Evolutionary conservation across 2,888 invertebrate species (phyloP), one percentile per base, ranked within the genome.

Genomic region (Eulithis prunata): DNA sequence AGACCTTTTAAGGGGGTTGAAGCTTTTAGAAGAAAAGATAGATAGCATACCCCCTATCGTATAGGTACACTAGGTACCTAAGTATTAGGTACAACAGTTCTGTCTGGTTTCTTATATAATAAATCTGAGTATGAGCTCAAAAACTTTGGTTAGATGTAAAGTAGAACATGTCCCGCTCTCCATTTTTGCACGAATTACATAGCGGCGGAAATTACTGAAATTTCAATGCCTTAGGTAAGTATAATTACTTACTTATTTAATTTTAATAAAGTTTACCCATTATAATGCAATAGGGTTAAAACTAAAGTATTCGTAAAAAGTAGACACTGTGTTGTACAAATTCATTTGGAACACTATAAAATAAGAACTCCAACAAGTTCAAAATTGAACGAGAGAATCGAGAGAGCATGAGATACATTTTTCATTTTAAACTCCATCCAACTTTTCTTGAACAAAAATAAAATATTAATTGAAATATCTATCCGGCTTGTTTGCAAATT

Each of bases 401-500:
- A 41, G 41, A 41, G 10, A 41, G 41, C 10, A 41, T 41, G 8
- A 11, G 41, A 11, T 41, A 41, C 10, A 10, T 41, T 41, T 62
- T 47, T 56, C 10, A 52, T 66, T 61, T 51, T 38, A 57, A 70
- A 72, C 58, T 73, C 70, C 60, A 70, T 71, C 62, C 54, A 70
- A 73, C 66, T 71, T 71, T 64, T 68, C 53, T 63, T 55, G 49
- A 70, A 68, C 70, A 70, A 73, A 69, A 69, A 72, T 69, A 71
- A 71, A 71, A 65, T 71, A 71, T 73, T 71, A 71, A 73, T 71
- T 71, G 69, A 68, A 73, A 61, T 70, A 70, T 67, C 70, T 68
- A 69, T 62, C 65, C 53, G n/a, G 62, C 41, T 62, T 54, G 70
- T 68, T 70, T 57, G 53, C 51, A 62, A 70, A 68, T 68, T 70